Conservation (phyloP, 2,113 vertebrate genomes). For the Myotis yumanensis region DNA sequence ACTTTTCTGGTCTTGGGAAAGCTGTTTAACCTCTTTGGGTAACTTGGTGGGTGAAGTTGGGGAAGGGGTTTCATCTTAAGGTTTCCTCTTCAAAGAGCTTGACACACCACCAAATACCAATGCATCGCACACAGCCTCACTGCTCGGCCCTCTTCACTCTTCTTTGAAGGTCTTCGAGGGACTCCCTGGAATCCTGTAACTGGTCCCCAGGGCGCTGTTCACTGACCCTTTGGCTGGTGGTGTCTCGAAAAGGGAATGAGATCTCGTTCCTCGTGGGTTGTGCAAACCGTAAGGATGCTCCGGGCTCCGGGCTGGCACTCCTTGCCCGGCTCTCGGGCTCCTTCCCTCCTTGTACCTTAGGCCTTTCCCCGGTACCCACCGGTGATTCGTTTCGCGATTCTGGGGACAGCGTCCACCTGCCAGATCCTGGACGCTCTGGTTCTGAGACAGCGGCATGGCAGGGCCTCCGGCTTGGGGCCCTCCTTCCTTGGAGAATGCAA, state of each 20-base stretch:
- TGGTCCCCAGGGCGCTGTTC: not conserved
- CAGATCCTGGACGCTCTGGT: not conserved
- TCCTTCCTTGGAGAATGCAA: not conserved
- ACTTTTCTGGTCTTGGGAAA: constrained; percentile 12
- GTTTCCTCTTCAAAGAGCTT: not conserved
- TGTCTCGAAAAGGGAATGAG: not conserved
- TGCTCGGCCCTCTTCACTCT: not conserved
- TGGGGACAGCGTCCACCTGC: not conserved
- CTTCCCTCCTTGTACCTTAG: not conserved
- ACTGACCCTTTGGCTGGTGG: not conserved
- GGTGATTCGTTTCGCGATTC: not conserved
- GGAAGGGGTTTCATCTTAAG: not conserved
- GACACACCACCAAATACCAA: not conserved
- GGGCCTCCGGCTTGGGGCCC: not conserved
- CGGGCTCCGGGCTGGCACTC: not conserved
- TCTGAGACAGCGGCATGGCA: not conserved
- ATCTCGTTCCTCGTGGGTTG: not conserved
- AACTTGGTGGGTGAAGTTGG: not conserved
- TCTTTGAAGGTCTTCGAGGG: not conserved
- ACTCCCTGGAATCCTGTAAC: not conserved
- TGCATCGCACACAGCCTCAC: not conserved
- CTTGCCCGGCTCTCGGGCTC: not conserved
- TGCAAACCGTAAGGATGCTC: not conserved
- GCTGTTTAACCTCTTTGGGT: not conserved
- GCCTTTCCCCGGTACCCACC: not conserved